A percentile compares a stretch with the other conserved stretches of the same genome.
These are phyloP conservation scores for Seriola aureovittata DNA, from an alignment of 2,113 vertebrate genomes.

Conservation along the genomic window DNA sequence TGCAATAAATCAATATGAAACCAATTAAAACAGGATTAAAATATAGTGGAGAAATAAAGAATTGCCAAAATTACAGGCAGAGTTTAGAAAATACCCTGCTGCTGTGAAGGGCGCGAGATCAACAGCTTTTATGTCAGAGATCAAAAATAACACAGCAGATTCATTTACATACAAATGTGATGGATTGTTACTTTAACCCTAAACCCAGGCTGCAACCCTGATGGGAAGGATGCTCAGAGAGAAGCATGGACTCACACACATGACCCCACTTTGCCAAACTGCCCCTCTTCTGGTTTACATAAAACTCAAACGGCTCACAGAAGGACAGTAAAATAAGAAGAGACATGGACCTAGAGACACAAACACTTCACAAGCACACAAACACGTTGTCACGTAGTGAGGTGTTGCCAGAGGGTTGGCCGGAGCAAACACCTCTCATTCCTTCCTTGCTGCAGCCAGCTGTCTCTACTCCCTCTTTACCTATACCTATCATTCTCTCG, in stretches of 20 bases:
- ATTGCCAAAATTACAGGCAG: no score
- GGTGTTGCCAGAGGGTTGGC: not conserved
- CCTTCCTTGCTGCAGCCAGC: no score
- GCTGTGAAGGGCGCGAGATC: not conserved
- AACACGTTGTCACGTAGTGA: not conserved
- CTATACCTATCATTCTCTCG: not conserved
- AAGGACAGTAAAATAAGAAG: slow-evolving; percentile 1
- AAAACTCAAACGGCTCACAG: not conserved
- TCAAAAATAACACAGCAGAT: slow-evolving; percentile 19
- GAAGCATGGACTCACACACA: not conserved
- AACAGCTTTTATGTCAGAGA: slow-evolving; percentile 9
- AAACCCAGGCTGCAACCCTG: not conserved
- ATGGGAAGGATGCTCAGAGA: accelerated
- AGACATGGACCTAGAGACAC: not conserved
- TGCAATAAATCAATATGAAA: no score
- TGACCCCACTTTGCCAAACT: slow-evolving; percentile 14
- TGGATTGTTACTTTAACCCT: slow-evolving; percentile 32
- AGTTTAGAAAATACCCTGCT: no score
- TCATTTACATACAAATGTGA: slow-evolving; percentile 47
- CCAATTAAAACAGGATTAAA: no score
- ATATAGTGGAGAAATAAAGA: no score
- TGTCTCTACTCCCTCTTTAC: not conserved
- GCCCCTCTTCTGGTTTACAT: slow-evolving; percentile 21
- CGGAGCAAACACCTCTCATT: not conserved
- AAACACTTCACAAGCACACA: not conserved